Conservation (phyloP, 1,140 invertebrate species). For the Pogonomyrmex barbatus region DNA sequence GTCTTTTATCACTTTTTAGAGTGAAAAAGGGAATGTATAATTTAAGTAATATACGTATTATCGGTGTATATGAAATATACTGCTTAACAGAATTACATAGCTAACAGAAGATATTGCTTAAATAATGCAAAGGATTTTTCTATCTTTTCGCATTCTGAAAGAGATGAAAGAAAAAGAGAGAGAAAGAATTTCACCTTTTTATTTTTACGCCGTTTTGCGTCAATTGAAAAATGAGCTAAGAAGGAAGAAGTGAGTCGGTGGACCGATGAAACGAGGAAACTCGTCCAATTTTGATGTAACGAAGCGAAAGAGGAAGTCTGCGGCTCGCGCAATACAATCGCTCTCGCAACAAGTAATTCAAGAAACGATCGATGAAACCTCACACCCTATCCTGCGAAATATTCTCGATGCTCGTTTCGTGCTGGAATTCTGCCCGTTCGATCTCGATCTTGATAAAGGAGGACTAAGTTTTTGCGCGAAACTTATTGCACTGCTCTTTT, state of each 20-base stretch:
- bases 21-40: background rate
- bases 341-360: constrained; percentile 63
- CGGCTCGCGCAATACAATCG: constrained; percentile 42
- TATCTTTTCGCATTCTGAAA: background rate
- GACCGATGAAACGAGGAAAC: constrained; percentile 39
- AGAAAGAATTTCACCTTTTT: constrained; percentile 14
- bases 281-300: constrained; percentile 64
- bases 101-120: background rate
- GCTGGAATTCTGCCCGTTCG: background rate
- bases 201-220: constrained; percentile 32
- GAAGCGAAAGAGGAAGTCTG: constrained; percentile 58
- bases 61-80: background rate
- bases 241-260: constrained; percentile 28
- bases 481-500: background rate
- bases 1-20: background rate
- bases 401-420: constrained; percentile 30
- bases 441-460: constrained; percentile 8
- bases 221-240: constrained; percentile 53
- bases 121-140: constrained; percentile 9
- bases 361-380: constrained; percentile 64
- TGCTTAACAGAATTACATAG: background rate
- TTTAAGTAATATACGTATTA: background rate
- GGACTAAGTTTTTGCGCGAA: constrained; percentile 22
- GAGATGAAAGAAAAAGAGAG: constrained; percentile 12
- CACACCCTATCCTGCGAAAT: constrained; percentile 37